Conservation (phyloP, 2,113 vertebrate genomes). For the Chauna torquata region DNA sequence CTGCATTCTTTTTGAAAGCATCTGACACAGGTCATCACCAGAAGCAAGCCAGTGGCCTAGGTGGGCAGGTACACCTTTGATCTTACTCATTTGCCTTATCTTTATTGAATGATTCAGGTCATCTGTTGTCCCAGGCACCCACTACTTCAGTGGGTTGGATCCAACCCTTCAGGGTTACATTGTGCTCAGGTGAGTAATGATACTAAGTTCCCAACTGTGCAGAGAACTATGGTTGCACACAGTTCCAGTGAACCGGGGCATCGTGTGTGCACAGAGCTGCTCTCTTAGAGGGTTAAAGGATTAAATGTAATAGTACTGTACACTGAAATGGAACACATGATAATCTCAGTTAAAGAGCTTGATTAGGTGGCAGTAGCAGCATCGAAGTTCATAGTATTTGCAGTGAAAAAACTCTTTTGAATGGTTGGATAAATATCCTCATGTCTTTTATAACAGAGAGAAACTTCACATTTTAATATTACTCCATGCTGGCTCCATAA, state of each 20-base stretch:
- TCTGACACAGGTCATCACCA: background rate
- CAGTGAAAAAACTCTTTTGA: background rate
- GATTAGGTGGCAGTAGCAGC: background rate
- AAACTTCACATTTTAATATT: background rate
- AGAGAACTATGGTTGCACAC: background rate
- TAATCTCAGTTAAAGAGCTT: constrained; percentile 26
- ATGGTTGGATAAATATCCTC: background rate
- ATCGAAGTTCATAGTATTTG: background rate
- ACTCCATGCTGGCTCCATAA: background rate
- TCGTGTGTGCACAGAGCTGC: background rate
- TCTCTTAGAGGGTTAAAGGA: background rate
- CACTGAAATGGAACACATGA: background rate
- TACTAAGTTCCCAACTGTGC: background rate
- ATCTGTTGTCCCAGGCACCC: background rate
- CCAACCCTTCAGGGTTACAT: background rate
- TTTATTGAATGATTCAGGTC: background rate
- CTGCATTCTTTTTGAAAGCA: background rate
- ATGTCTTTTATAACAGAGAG: background rate
- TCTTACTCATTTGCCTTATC: background rate
- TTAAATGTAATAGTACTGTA: constrained; percentile 17
- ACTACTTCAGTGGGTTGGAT: background rate
- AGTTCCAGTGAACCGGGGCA: background rate
- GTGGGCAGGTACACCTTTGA: background rate
- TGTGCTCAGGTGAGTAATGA: background rate
- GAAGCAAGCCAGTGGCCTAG: background rate